Conservation (phyloP, 2,113 vertebrate species). For the Anolis sagrei region DNA sequence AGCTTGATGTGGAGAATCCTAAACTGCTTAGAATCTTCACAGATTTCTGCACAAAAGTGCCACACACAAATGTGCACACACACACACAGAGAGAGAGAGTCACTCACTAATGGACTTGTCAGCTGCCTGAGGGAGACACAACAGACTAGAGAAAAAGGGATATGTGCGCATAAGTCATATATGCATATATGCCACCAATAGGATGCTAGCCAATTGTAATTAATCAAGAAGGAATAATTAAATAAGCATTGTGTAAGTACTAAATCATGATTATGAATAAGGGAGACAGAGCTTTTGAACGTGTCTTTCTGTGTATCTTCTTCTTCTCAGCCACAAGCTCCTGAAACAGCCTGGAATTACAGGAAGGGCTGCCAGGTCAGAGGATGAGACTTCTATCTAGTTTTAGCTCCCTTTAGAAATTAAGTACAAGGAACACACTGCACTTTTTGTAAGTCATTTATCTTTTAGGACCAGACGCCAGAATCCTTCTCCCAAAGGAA, state of each 20-base stretch:
- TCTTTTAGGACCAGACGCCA: slow-evolving; percentile 25
- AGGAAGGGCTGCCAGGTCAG: not conserved
- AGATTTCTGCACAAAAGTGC: no score
- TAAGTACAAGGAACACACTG: not conserved
- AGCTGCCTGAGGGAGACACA: no score
- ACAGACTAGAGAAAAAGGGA: no score
- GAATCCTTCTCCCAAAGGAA: not conserved
- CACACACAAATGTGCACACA: no score
- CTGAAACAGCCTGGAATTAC: not conserved
- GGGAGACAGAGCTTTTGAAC: not conserved
- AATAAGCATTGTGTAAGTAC: not conserved
- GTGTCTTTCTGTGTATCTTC: not conserved
- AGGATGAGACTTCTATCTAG: not conserved
- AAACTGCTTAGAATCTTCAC: no score
- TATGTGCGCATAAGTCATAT: no score
- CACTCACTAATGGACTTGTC: no score
- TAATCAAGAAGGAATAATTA: no score
- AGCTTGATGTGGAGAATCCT: no score
- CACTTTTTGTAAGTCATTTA: not conserved
- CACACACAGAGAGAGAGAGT: no score
- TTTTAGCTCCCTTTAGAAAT: not conserved
- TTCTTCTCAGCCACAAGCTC: not conserved
- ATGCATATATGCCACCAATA: no score
- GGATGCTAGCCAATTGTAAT: no score
- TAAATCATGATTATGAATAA: not conserved